Evolutionary conservation across 2,797 vertebrate genomes (phyloP), one percentile per base, ranked within the genome.

Genomic region (Lates japonicus): DNA sequence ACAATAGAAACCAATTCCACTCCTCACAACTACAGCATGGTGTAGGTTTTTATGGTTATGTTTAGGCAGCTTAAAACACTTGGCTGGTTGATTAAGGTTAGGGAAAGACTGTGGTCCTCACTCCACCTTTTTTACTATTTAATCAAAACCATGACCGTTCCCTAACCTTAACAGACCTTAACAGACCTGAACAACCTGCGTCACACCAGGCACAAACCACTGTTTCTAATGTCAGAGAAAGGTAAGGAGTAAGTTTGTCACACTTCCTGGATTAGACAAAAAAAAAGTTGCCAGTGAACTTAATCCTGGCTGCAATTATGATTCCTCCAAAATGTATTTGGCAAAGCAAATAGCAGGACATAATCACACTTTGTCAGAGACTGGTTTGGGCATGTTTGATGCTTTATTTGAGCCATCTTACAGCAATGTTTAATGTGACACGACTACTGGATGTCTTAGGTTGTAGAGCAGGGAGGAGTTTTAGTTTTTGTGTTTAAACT

Each of bases 81-180:
- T n/a, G n/a, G n/a, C n/a, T n/a, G n/a, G n/a, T 35, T 37, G 37
- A 35, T 59, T 5, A n/a, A 52, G 55, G 48, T 74, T n/a, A 51
- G 44, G 39, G 37, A 70, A 63, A 57, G 44, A 8, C 13, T 64
- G 13, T 46, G n/a, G 51, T 22, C 51, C 25, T 10, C 11, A n/a
- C 5, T 60, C 20, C 35, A 37, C 58, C 12, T 22, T 41, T 1
- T 61, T 25, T 25, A n/a, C 4, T 52, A 13, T 52, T 52, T 19
- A 35, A 33, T 58, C 1, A 5, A 39, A 20, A 20, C 33, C 4
- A 5, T 39, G 20, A 59, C n/a, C 11, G 12, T 25, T 52, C 11
- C 1, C 22, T 13, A 13, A 52, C 48, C 48, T 49, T 25, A n/a
- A n/a, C n/a, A n/a, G n/a, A n/a, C n/a, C n/a, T n/a, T n/a, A 52